Base-by-base conservation (phyloP, 2,888 invertebrate genomes). In the Odontothrips loti region DNA sequence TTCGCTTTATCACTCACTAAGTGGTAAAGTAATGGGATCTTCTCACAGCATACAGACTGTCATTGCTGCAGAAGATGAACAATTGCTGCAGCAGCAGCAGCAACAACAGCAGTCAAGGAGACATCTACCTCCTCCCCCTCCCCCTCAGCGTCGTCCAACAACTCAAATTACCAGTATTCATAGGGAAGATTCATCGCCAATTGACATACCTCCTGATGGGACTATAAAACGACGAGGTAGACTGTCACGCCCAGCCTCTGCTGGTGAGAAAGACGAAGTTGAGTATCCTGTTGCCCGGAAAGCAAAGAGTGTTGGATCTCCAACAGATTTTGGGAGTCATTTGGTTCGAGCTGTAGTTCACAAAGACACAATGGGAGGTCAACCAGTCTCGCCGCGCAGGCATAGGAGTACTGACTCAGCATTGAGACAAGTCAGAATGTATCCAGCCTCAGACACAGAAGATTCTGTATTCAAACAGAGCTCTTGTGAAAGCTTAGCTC, bases 401-500 rank as follows among this genome's bases (percentile, higher is more conserved):
- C 68, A 75, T 27, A 23, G 68, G 27, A 75, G 68, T 27, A 75
- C 68, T 27, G 68, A 75, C 12, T 75, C 68, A 75, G 68, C 68
- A 10, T 27, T 75, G 68, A 23, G 68, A 27, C 68, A 75, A 27
- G 68, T 75, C 10, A n/a, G 68, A 75, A 80, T n/a, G 79, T 85
- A 85, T 82, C 85, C 85, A 17, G 85, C 85, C 82, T 85, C 85
- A 6, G 85, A 85, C 82, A 85, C 85, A 27, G 85, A 85, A 81
- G 85, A 85, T 48, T 83, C 84, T 51, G 84, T 84, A 48, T 85
- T 85, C 80, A 84, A 89, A 81, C 87, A 89, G 48, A 87, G 87
- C 3, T 90, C 90, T 10, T 90, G 90, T 82, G 90, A 90, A 85
- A 91, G 86, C 83, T 82, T 86, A 43, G 84, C 90, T 47, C 85